Percentiles rank a stretch among this genome's conserved stretches.
Conservation (phyloP, 92 coral and sea anemone genomes). For the Porites cylindrica region DNA sequence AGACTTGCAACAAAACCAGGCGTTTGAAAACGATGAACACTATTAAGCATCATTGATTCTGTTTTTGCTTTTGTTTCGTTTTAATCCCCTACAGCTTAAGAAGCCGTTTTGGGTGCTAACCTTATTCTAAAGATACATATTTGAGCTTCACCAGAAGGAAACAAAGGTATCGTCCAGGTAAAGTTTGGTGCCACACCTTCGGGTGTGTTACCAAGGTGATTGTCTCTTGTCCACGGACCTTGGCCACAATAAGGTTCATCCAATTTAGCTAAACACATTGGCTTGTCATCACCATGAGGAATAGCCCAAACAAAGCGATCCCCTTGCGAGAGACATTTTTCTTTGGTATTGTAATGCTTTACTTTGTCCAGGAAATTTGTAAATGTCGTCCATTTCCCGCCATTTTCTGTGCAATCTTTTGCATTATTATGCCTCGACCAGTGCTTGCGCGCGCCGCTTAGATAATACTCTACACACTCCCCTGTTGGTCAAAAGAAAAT, state of each 20-base stretch:
- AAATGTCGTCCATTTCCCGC: conserved; percentile 85
- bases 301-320: conserved; percentile 73
- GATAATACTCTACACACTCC: conserved; percentile 89
- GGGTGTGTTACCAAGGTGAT: conserved; percentile 96
- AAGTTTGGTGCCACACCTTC: conserved; percentile 86
- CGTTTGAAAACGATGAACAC: no score
- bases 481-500: conserved; percentile 49
- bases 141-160: conserved; percentile 80
- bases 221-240: conserved; percentile 85
- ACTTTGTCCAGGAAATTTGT: conserved; percentile 85
- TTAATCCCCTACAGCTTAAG: no score
- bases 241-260: conserved; percentile 77
- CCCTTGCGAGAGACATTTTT: conserved; percentile 68
- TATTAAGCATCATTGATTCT: no score
- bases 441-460: conserved; percentile 64
- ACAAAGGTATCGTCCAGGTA: conserved; percentile 87
- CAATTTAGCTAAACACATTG: conserved; percentile 80
- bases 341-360: conserved; percentile 23
- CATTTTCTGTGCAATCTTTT: conserved; percentile 73
- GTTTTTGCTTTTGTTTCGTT: no score
- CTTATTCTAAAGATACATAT: conserved; percentile 87
- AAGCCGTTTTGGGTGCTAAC: conserved; percentile 12
- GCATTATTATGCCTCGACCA: conserved; percentile 89
- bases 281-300: conserved; percentile 69
- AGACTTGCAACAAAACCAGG: no score